Conservation (phyloP, 2,113 vertebrate genomes). For the Marmota flaviventris region DNA sequence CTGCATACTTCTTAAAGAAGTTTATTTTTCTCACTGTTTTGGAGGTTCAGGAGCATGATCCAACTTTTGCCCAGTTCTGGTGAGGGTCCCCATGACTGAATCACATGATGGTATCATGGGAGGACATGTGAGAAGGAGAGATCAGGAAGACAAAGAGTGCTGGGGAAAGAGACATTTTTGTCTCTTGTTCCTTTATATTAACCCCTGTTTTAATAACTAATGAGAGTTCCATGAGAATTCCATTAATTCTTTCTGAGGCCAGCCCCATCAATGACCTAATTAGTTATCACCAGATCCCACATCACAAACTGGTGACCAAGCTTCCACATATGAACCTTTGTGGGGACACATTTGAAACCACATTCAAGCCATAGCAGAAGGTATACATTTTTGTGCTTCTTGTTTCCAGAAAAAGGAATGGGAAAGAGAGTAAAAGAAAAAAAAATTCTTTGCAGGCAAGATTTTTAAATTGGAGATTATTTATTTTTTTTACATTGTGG, state of each 20-base stretch:
- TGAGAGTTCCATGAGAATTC: neutral
- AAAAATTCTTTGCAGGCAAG: neutral
- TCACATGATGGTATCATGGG: neutral
- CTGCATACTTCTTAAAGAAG: neutral
- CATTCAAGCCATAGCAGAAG: neutral
- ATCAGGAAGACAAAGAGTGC: neutral
- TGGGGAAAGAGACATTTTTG: neutral
- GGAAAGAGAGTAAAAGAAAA: neutral
- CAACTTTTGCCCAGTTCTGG: neutral
- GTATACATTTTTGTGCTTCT: neutral
- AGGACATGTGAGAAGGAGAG: neutral
- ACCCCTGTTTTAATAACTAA: neutral
- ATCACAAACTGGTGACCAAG: neutral
- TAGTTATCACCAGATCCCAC: neutral
- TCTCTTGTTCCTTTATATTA: neutral
- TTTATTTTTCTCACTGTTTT: neutral
- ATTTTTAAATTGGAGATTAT: slow-evolving; percentile 19
- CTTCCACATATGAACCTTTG: neutral
- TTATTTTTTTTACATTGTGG: neutral
- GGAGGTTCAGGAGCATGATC: neutral
- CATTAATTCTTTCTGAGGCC: neutral
- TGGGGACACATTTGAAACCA: neutral
- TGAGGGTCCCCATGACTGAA: neutral
- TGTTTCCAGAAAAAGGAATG: neutral
- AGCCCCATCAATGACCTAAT: neutral